Evolutionary conservation across 2,888 invertebrate species (phyloP).

Genomic region (Agapostemon virescens): DNA sequence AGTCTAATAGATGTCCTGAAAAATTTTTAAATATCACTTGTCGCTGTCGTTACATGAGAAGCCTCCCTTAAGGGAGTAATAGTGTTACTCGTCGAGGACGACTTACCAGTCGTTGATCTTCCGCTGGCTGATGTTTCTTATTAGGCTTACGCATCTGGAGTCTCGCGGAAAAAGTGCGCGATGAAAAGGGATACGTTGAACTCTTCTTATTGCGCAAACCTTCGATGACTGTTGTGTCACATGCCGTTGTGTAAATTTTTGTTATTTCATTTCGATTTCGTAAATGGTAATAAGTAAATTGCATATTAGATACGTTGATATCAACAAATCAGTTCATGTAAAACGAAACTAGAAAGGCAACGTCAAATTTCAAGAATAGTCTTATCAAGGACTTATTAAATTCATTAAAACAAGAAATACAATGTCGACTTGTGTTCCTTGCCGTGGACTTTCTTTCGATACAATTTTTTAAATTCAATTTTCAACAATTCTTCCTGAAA

Average conservation of each 20-base stretch:
- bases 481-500: too few species aligned
- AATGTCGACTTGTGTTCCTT: too few species aligned
- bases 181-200: not conserved
- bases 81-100: not conserved
- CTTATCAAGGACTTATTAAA: not conserved
- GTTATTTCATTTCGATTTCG: not conserved
- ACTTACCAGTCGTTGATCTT: conserved; percentile 2
- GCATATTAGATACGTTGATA: not conserved
- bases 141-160: conserved; percentile 11
- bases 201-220: conserved; percentile 3
- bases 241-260: not conserved
- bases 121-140: conserved; percentile 1
- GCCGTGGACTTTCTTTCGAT: too few species aligned
- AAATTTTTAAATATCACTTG: too few species aligned
- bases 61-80: not conserved
- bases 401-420: not conserved
- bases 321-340: not conserved
- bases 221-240: not conserved
- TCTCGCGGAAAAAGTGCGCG: not conserved
- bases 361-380: too few species aligned
- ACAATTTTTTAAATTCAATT: too few species aligned
- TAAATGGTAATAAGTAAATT: not conserved
- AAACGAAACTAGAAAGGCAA: not conserved
- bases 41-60: too few species aligned
- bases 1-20: too few species aligned